Evolutionary conservation across 2,797 vertebrate genomes (phyloP).

Genomic region (Prunella strophiata): DNA sequence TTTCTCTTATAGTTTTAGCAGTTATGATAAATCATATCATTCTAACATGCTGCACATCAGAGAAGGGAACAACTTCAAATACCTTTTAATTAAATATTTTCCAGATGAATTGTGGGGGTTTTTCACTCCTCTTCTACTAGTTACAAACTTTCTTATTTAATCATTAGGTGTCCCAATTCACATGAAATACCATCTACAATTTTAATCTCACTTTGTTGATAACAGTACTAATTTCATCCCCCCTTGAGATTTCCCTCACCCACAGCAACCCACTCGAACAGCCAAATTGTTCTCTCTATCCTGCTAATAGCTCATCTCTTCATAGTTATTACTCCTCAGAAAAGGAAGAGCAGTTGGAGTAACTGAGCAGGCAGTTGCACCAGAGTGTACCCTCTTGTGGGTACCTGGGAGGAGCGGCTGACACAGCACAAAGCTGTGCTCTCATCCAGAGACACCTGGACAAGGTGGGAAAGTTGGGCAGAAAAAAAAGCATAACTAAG

Average conservation of each 20-base stretch:
- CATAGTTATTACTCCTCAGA: neutral
- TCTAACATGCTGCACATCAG: neutral
- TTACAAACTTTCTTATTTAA: neutral
- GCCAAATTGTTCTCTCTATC: neutral
- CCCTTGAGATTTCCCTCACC: neutral
- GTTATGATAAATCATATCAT: neutral
- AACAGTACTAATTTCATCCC: neutral
- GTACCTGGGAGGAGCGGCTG: neutral
- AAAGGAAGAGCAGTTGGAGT: neutral
- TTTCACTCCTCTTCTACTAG: neutral
- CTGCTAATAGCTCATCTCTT: neutral
- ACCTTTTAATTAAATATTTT: neutral
- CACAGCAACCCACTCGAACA: neutral
- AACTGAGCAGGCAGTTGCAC: neutral
- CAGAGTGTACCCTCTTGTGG: neutral
- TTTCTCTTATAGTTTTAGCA: neutral
- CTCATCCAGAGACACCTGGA: neutral
- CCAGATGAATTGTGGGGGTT: fast-evolving
- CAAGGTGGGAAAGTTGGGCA: neutral
- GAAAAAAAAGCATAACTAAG: neutral
- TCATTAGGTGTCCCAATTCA: neutral
- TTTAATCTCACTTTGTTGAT: neutral
- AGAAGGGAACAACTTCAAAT: neutral
- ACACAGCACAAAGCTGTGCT: neutral
- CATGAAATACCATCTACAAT: neutral